Conservation (phyloP, 1,140 invertebrate species). For the Melitaea cinxia region DNA sequence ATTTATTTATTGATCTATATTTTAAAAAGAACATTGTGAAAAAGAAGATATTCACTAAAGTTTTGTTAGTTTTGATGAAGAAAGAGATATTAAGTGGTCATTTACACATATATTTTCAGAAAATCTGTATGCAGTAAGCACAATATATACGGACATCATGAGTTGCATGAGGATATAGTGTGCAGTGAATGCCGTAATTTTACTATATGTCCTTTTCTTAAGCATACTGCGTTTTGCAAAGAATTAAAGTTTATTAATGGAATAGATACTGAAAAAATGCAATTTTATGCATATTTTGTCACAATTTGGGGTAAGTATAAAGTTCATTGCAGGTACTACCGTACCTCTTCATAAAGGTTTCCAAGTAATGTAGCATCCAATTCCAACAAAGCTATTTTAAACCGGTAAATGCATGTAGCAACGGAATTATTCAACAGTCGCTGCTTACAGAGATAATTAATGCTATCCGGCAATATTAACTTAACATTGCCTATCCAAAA, state of each 20-base stretch:
- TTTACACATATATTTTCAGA: background rate
- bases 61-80: no score
- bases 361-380: background rate
- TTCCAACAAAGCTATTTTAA: no score
- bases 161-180: background rate
- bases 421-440: no score
- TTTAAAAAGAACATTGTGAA: no score
- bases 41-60: no score
- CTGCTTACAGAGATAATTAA: no score
- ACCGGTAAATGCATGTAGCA: no score
- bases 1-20: no score
- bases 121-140: background rate
- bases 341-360: background rate
- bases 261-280: background rate
- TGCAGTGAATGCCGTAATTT: conserved; percentile 7
- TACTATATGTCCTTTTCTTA: background rate
- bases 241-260: conserved; percentile 1
- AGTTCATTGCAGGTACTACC: background rate
- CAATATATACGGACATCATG: background rate
- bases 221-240: background rate
- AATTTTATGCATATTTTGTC: background rate
- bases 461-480: no score
- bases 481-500: no score
- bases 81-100: no score
- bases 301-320: conserved; percentile 5